A percentile compares a stretch with the other conserved stretches of the same genome.
These are phyloP conservation scores for Anarrhichthys ocellatus DNA, from an alignment of 2,113 vertebrate genomes.

Conservation along the genomic window DNA sequence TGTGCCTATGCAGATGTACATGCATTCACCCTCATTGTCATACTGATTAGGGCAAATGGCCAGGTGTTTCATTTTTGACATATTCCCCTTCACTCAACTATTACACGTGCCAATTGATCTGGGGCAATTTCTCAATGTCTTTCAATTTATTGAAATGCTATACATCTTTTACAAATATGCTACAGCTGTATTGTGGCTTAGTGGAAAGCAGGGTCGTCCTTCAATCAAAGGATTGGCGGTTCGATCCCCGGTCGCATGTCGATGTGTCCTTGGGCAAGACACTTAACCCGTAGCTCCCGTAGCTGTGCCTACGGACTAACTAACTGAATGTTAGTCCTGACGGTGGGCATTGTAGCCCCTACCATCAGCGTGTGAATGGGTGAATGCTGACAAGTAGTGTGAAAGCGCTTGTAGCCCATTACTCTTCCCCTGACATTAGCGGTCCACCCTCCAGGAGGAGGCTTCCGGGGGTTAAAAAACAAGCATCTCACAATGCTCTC, in stretches of 20 bases:
- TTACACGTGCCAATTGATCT: conserved; percentile 33
- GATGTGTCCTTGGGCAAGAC: too few relatives aligned
- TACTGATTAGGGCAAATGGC: neutral
- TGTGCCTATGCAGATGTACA: neutral
- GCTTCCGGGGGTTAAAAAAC: neutral
- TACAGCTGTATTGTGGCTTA: conserved; percentile 22
- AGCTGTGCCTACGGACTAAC: too few relatives aligned
- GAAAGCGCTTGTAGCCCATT: conserved; percentile 59
- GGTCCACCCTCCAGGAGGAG: conserved; percentile 35
- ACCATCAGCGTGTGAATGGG: too few relatives aligned
- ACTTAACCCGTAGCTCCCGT: too few relatives aligned
- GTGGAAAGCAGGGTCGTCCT: too few relatives aligned
- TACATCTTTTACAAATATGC: conserved; percentile 65
- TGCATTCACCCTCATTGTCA: conserved; percentile 2
- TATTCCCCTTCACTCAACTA: conserved; percentile 1
- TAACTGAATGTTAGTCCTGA: too few relatives aligned
- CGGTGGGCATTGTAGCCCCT: too few relatives aligned
- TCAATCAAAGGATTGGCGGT: too few relatives aligned
- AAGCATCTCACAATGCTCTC: conserved; percentile 5
- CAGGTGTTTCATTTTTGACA: conserved; percentile 1
- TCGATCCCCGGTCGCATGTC: too few relatives aligned
- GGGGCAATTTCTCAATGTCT: conserved; percentile 20
- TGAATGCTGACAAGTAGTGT: too few relatives aligned
- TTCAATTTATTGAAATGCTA: conserved; percentile 27
- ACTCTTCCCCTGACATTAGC: conserved; percentile 62